Conservation (phyloP, 2,113 vertebrate species). For the Microcebus lehilahytsara region DNA sequence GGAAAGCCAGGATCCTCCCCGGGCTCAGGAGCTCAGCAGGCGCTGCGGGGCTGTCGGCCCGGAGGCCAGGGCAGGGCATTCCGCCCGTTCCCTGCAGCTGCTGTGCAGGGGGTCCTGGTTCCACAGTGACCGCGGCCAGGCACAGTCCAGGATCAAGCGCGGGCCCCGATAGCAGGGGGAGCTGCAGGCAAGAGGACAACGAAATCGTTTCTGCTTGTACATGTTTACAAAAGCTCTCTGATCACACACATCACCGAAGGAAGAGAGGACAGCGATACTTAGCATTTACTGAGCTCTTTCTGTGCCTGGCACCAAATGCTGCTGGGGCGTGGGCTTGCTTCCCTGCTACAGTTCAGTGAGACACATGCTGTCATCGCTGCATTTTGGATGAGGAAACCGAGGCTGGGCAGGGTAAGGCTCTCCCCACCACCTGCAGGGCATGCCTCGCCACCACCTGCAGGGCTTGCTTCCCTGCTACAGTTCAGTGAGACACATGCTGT, state of each 20-base stretch:
- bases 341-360: accelerated
- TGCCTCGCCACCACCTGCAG: too few species aligned
- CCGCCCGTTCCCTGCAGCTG: not conserved
- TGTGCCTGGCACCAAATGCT: not conserved
- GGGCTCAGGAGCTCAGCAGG: slow-evolving; percentile 75
- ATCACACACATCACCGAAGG: not conserved
- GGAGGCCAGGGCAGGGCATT: not conserved
- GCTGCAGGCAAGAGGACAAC: not conserved
- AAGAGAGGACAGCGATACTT: accelerated
- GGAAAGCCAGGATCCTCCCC: slow-evolving; percentile 79
- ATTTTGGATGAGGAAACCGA: accelerated
- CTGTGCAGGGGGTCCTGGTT: slow-evolving; percentile 4
- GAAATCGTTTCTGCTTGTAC: not conserved
- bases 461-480: not conserved
- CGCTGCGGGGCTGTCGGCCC: accelerated
- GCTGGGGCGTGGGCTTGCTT: accelerated
- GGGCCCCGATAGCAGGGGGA: not conserved
- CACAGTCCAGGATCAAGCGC: not conserved
- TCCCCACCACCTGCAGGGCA: too few species aligned
- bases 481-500: accelerated
- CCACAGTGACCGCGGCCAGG: not conserved
- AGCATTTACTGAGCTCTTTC: accelerated
- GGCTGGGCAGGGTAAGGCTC: accelerated
- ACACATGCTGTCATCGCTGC: accelerated
- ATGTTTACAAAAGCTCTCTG: not conserved